These are phyloP conservation scores for Tribolium freemani DNA, from an alignment of 2,888 invertebrate genomes.

Conservation along the genomic window DNA sequence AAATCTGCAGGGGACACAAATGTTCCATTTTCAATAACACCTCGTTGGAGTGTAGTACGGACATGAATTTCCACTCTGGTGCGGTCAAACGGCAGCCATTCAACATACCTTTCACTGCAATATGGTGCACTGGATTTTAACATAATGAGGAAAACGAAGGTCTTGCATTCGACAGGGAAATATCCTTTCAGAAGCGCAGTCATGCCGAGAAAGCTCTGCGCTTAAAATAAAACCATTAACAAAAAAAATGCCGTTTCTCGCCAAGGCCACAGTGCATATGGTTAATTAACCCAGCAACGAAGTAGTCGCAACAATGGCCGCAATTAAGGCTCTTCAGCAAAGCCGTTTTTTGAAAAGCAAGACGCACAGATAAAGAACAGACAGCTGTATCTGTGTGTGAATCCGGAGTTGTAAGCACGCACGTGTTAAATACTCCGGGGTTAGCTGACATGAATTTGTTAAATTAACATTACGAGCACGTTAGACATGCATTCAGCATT, in stretches of 20 bases:
- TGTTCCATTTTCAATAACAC: conserved; percentile 39
- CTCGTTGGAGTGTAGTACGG: conserved; percentile 24
- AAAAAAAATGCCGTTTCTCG: not conserved
- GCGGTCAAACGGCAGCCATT: conserved; percentile 42
- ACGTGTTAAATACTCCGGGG: conserved; percentile 11
- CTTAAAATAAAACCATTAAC: not conserved
- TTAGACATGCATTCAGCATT: conserved; percentile 4
- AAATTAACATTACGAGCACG: conserved; percentile 21
- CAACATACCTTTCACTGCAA: conserved; percentile 35
- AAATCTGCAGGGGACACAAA: conserved; percentile 30
- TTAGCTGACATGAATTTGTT: conserved; percentile 7
- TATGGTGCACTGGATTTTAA: conserved; percentile 35
- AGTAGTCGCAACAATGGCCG: not conserved
- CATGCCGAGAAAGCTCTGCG: not conserved
- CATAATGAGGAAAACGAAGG: conserved; percentile 32
- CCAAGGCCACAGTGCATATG: not conserved
- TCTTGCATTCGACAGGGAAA: conserved; percentile 8
- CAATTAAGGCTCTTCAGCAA: conserved; percentile 10
- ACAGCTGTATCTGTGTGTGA: conserved; percentile 2
- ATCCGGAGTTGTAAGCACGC: conserved; percentile 11
- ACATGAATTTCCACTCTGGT: conserved; percentile 41
- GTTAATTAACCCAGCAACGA: conserved; percentile 6
- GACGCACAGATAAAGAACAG: not conserved
- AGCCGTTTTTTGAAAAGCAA: conserved; percentile 5
- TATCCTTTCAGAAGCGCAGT: not conserved